These are phyloP conservation scores for Thalassarche chlororhynchos DNA, from an alignment of 2,113 vertebrate species.

Conservation along the genomic window DNA sequence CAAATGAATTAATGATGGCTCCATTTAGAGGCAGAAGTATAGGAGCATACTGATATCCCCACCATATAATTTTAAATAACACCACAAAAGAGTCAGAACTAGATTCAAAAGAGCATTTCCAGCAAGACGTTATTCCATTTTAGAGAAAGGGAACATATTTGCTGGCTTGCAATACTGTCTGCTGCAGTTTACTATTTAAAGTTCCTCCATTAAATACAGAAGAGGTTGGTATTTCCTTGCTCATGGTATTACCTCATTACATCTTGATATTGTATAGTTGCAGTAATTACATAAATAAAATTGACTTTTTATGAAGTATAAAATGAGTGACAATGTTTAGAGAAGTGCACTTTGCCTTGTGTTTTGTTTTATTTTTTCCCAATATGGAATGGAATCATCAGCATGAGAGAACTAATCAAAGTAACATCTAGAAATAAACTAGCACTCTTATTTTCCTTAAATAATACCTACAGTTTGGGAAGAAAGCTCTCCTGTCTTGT, in stretches of 20 bases:
- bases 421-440: neutral
- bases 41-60: neutral
- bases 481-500: neutral
- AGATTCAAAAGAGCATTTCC: neutral
- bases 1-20: neutral
- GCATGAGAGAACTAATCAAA: neutral
- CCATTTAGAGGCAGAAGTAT: neutral
- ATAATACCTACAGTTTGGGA: neutral
- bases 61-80: neutral
- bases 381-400: neutral
- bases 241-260: neutral
- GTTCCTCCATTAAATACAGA: neutral
- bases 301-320: neutral
- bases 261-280: neutral
- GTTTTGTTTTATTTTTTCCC: neutral
- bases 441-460: neutral
- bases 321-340: neutral
- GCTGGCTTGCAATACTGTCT: neutral
- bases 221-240: neutral
- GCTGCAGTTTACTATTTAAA: neutral
- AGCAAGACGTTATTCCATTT: neutral
- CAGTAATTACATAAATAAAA: conserved; percentile 23
- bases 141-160: neutral
- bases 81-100: neutral
- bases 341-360: neutral